Evolutionary conservation across 2,888 invertebrate species (phyloP).

Genomic region (Euphydryas editha): DNA sequence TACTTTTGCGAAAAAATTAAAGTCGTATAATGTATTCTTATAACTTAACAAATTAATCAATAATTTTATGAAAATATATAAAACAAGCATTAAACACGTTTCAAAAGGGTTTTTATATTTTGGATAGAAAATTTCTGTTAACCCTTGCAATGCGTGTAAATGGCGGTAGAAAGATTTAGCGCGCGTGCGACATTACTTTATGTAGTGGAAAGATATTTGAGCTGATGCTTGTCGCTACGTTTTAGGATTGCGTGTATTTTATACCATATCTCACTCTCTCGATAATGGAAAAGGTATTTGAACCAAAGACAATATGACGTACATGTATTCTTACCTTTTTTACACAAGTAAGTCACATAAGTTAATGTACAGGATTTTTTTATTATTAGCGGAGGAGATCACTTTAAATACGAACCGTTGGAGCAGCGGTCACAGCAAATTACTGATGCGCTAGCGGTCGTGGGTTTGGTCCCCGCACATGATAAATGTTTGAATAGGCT

Average conservation of each 20-base stretch:
- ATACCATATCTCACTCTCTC: conserved; percentile 10
- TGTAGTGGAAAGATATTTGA: conserved; percentile 62
- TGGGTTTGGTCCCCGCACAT: no score
- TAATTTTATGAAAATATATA: background rate
- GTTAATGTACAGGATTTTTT: no score
- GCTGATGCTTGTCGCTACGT: conserved; percentile 48
- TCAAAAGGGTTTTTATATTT: conserved; percentile 32
- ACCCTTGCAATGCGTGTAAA: conserved; percentile 34
- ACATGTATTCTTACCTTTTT: background rate
- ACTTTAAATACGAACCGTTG: no score
- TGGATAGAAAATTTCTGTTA: conserved; percentile 26
- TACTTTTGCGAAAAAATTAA: no score
- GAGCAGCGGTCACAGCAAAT: no score
- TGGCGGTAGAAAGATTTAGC: conserved; percentile 42
- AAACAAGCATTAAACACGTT: conserved; percentile 2
- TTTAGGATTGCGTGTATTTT: conserved; percentile 29
- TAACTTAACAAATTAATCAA: background rate
- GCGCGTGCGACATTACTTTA: conserved; percentile 47
- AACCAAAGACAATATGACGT: background rate
- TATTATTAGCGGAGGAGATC: no score
- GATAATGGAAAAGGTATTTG: conserved; percentile 1
- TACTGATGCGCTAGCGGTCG: no score
- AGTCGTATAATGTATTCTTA: no score
- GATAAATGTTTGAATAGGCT: no score
- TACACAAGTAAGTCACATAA: no score